phyloP scores from a whole-genome alignment of 2,113 vertebrate genomes.

The Aptenodytes patagonicus region DNA sequence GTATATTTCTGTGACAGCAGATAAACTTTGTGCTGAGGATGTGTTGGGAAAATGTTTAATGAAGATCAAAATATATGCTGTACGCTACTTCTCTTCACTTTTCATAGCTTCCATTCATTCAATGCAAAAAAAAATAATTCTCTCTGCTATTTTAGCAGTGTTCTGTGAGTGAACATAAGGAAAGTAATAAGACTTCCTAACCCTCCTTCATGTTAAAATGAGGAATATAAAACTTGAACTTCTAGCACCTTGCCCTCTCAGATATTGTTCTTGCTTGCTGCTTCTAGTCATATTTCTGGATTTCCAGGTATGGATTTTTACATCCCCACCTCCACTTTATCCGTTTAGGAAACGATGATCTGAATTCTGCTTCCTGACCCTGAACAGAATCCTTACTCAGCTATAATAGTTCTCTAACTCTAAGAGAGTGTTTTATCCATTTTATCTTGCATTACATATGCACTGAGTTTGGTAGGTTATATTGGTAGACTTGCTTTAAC shows the following conservation, averaged over 20 bases:
- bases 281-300: neutral
- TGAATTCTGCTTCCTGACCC: neutral
- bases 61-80: neutral
- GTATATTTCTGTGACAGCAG: neutral
- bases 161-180: neutral
- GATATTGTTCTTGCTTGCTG: neutral
- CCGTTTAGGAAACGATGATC: neutral
- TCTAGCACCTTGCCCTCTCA: neutral
- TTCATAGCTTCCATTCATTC: neutral
- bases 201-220: neutral
- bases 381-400: neutral
- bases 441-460: neutral
- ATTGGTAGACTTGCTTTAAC: neutral
- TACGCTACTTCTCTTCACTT: neutral
- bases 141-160: neutral
- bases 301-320: neutral
- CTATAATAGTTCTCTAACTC: neutral
- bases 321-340: neutral
- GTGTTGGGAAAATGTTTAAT: neutral
- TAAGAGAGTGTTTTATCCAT: neutral
- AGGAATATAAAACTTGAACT: neutral
- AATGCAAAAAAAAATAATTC: neutral
- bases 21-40: neutral
- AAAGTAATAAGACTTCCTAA: neutral
- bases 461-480: neutral